Evolutionary conservation across 1,140 invertebrate species (phyloP).

Genomic region (Dryas iulia): DNA sequence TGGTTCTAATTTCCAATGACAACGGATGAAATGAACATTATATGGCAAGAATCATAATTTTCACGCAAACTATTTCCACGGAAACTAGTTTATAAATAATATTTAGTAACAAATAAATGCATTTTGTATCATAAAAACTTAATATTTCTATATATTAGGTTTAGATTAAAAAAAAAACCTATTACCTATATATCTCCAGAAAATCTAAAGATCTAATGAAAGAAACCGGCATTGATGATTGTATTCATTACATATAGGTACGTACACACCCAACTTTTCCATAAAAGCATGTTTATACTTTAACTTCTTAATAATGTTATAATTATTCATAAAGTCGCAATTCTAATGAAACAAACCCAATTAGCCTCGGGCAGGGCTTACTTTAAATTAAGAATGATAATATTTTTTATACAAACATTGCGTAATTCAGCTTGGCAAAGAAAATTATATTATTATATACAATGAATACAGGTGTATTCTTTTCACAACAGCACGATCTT

Average conservation of each 20-base stretch:
- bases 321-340: constrained; percentile 11
- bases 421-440: not conserved
- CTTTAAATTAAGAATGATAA: not conserved
- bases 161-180: too few species aligned
- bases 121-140: too few species aligned
- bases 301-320: not conserved
- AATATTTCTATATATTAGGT: too few species aligned
- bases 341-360: constrained; percentile 20
- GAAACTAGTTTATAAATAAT: too few species aligned
- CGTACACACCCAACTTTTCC: not conserved
- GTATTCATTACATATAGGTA: not conserved
- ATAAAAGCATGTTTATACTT: not conserved
- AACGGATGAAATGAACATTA: too few species aligned
- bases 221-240: not conserved
- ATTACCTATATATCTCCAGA: too few species aligned
- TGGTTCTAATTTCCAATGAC: too few species aligned
- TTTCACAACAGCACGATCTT: too few species aligned
- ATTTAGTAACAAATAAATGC: too few species aligned
- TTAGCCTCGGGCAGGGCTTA: constrained; percentile 2
- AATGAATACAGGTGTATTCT: not conserved
- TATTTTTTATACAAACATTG: not conserved
- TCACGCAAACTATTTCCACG: too few species aligned
- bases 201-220: too few species aligned
- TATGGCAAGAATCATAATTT: too few species aligned
- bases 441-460: not conserved